Base-by-base conservation (phyloP, 1,140 invertebrate genomes). In the Drosophila chauvacae region DNA sequence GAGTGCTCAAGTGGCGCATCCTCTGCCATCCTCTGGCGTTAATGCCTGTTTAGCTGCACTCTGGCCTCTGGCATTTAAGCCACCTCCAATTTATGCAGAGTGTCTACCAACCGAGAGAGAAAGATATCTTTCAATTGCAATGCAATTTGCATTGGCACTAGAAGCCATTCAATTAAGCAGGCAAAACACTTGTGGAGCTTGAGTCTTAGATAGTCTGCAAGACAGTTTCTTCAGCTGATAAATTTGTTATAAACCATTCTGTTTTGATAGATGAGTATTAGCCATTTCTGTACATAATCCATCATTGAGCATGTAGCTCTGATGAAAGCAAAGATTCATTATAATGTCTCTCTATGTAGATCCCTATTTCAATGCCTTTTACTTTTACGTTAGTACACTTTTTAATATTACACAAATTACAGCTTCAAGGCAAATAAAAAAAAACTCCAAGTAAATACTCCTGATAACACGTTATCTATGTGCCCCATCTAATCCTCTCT, bases 61-160 rank as follows among this genome's bases (percentile, higher is more conserved):
- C 65, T 63, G 70, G 42, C 58, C 71, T 51, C 42, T 64, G 66
- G 72, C 81, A 69, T 77, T 84, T 73, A 84, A 84, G 77, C 70
- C 70, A 69, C 50, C 73, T 66, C 61, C 65, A 83, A 79, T 79
- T 83, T 83, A 83, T 83, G 75, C 75, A 62, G 58, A 75, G 69
- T 78, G 74, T 70, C 72, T 77, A 20, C 13, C 39, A n/a, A 39
- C 4, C 42, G 44, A 23, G 33, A 35, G 51, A 11, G 33, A 23
- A 7, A 23, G 51, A 23, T 53, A 51, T 72, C 65, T 42, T 39
- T 50, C 51, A 48, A 72, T 50, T 50, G 69, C 35, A 23, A 41
- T 41, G 41, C 26, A n/a, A 58, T 71, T 71, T 50, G 51, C 35
- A 70, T 42, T 59, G 60, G 41, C 57, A 81, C 58, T 66, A 53